Evolutionary conservation across 2,113 vertebrate species (phyloP).

Genomic region (Syngnathus scovelli): DNA sequence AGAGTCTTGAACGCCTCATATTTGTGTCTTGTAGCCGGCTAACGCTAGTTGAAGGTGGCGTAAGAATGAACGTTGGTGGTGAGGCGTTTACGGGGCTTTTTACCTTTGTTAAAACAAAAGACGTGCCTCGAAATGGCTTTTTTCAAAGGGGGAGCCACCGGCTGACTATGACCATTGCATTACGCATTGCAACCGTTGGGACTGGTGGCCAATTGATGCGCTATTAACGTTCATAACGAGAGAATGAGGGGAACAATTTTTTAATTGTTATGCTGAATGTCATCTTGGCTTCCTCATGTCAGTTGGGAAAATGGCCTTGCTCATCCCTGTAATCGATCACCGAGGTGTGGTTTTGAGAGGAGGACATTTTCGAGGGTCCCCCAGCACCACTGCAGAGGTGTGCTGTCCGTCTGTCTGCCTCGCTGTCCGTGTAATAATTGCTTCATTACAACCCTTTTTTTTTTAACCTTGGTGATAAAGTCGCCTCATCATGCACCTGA

Average conservation of each 20-base stretch:
- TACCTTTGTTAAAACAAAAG: conserved; percentile 18
- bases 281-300: neutral
- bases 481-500: conserved; percentile 26
- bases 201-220: neutral
- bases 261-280: neutral
- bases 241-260: neutral
- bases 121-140: conserved; percentile 17
- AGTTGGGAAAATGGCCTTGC: neutral
- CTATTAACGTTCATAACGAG: neutral
- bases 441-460: neutral
- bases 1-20: conserved; percentile 59
- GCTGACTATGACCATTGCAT: neutral
- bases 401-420: neutral
- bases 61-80: conserved; percentile 33
- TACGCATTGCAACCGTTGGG: conserved; percentile 10
- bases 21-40: conserved; percentile 59
- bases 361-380: neutral
- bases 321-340: neutral
- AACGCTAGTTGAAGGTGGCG: conserved; percentile 52
- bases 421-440: neutral
- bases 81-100: neutral
- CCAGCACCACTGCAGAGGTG: neutral
- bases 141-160: neutral
- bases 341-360: neutral
- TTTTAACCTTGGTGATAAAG: neutral